phyloP scores from a whole-genome alignment of 92 coral and sea anemone species.

The Phenganax subtilis region DNA sequence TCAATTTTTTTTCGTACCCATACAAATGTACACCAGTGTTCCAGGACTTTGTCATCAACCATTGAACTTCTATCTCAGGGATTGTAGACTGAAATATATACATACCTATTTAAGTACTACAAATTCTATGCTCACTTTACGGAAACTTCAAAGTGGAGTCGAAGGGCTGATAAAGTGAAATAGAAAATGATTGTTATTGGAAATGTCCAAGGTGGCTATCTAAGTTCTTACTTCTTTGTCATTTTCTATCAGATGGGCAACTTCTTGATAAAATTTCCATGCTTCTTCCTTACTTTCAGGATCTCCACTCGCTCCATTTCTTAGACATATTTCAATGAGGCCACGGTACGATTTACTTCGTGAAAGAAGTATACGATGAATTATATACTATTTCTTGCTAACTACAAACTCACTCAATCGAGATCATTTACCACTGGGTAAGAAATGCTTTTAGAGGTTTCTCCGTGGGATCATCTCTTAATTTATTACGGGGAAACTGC shows the following conservation, averaged over 20 bases:
- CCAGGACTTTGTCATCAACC: conserved; percentile 99
- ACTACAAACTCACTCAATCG: neutral
- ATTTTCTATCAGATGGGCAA: conserved; percentile 58
- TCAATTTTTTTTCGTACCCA: conserved; percentile 49
- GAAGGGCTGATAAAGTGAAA: too few relatives aligned
- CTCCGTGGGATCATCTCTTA: too few relatives aligned
- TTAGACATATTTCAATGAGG: conserved; percentile 63
- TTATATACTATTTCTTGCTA: neutral
- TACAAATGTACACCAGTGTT: conserved; percentile 87
- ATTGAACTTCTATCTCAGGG: conserved; percentile 87
- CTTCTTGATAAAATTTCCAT: conserved; percentile 68
- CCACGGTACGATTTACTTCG: conserved; percentile 79
- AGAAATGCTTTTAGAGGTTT: too few relatives aligned
- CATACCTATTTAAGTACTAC: neutral
- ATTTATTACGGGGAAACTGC: neutral
- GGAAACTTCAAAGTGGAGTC: too few relatives aligned
- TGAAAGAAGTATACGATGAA: neutral
- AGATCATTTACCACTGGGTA: too few relatives aligned
- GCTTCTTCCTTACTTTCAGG: conserved; percentile 92
- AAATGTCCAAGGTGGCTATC: too few relatives aligned
- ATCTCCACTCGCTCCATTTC: conserved; percentile 85
- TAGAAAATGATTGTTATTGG: too few relatives aligned
- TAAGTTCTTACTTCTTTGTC: conserved; percentile 53
- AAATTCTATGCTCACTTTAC: neutral
- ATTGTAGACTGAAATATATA: conserved; percentile 54